phyloP scores from a whole-genome alignment of 2,888 invertebrate genomes.

The Acleris cristana region DNA sequence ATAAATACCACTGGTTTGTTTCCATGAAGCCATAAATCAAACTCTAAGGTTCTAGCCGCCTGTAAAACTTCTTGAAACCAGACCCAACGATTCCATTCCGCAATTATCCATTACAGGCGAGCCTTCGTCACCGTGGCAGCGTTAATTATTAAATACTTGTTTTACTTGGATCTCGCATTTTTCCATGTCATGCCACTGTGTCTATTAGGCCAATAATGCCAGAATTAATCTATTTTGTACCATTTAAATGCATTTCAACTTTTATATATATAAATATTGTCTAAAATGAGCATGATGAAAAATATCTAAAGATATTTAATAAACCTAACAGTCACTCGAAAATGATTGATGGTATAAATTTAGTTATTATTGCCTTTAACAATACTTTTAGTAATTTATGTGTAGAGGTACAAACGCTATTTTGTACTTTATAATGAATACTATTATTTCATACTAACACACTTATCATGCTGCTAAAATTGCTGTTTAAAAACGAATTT shows the following conservation, averaged over 20 bases:
- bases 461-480: conserved; percentile 10
- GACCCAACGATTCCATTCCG: too few relatives aligned
- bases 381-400: conserved; percentile 23
- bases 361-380: conserved; percentile 30
- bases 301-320: conserved; percentile 37
- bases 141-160: neutral
- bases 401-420: conserved; percentile 22
- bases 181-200: conserved; percentile 40
- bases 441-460: conserved; percentile 15
- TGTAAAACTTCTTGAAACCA: too few relatives aligned
- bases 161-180: conserved; percentile 23
- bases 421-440: conserved; percentile 33
- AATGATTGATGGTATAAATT: conserved; percentile 21
- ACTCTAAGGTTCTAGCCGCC: too few relatives aligned
- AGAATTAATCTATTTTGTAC: conserved; percentile 75
- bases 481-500: conserved; percentile 4
- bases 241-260: conserved; percentile 60
- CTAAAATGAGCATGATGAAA: conserved; percentile 65
- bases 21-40: too few relatives aligned
- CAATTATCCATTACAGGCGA: too few relatives aligned
- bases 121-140: too few relatives aligned
- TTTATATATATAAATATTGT: conserved; percentile 69
- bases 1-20: too few relatives aligned
- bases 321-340: conserved; percentile 21
- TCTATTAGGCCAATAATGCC: conserved; percentile 43